Conservation (phyloP, 92 coral and sea anemone genomes). For the Umimayanthus kanabou region DNA sequence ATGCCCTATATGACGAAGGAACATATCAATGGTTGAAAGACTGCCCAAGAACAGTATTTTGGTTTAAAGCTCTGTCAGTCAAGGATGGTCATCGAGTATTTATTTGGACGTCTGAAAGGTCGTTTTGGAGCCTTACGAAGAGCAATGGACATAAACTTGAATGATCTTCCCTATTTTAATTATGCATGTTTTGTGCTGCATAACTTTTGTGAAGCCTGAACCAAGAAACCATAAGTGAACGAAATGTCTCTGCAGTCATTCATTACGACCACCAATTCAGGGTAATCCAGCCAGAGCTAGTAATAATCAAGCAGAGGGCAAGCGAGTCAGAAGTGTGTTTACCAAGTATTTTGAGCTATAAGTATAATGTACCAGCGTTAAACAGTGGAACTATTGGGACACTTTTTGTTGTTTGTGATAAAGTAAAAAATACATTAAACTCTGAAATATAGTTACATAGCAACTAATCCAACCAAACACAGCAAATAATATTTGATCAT, state of each 20-base stretch:
- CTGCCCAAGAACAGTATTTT: slow-evolving; percentile 27
- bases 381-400: background rate
- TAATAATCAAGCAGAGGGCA: too few species aligned
- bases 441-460: too few species aligned
- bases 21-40: slow-evolving; percentile 55
- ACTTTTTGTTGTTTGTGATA: too few species aligned
- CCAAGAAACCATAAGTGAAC: slow-evolving; percentile 48
- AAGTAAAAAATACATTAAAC: too few species aligned
- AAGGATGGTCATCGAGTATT: slow-evolving; percentile 51
- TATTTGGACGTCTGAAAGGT: slow-evolving; percentile 54
- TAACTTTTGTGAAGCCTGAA: slow-evolving; percentile 47
- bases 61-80: slow-evolving; percentile 41
- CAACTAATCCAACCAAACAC: too few species aligned
- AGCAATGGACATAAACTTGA: slow-evolving; percentile 58
- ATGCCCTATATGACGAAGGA: slow-evolving; percentile 77
- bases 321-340: too few species aligned
- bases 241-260: slow-evolving; percentile 49
- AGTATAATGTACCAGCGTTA: slow-evolving; percentile 11
- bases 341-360: slow-evolving; percentile 14
- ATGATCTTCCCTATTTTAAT: slow-evolving; percentile 57
- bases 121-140: slow-evolving; percentile 59
- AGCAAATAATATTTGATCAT: too few species aligned
- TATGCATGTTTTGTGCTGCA: slow-evolving; percentile 61
- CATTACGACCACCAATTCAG: slow-evolving; percentile 30
- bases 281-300: slow-evolving; percentile 44